These are phyloP conservation scores for Euspilapteryx auroguttella DNA, from an alignment of 2,888 invertebrate species.

Conservation along the genomic window DNA sequence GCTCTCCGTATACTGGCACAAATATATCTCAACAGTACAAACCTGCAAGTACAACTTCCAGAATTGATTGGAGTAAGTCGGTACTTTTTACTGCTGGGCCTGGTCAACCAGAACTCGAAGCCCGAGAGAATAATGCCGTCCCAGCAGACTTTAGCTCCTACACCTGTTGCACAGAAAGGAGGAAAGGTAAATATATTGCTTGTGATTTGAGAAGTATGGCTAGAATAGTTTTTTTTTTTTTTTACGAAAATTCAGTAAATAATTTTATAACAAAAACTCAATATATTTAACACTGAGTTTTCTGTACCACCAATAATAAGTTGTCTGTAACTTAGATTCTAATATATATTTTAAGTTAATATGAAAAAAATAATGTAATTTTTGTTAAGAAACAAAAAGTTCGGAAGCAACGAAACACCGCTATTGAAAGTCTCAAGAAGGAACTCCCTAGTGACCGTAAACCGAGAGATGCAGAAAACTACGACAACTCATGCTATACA, in stretches of 20 bases:
- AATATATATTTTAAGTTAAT: background rate
- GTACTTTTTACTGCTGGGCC: slow-evolving; percentile 56
- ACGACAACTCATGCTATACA: slow-evolving; percentile 35
- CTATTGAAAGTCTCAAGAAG: slow-evolving; percentile 43
- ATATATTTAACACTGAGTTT: slow-evolving; percentile 1
- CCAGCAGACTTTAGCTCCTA: slow-evolving; percentile 62
- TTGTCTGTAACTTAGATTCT: background rate
- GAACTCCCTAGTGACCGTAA: slow-evolving; percentile 45
- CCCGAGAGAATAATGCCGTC: slow-evolving; percentile 63
- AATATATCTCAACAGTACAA: slow-evolving; percentile 34
- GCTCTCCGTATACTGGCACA: slow-evolving; percentile 39
- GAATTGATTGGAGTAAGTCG: slow-evolving; percentile 62
- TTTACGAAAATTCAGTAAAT: no score
- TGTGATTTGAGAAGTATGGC: no score
- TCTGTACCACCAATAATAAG: background rate
- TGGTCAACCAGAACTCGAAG: slow-evolving; percentile 27
- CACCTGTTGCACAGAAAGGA: slow-evolving; percentile 51
- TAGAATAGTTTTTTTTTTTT: no score
- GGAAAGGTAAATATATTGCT: slow-evolving; percentile 65
- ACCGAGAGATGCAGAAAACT: slow-evolving; percentile 40
- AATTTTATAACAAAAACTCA: background rate
- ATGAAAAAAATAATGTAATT: background rate
- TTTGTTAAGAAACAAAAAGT: slow-evolving; percentile 43
- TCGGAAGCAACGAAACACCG: slow-evolving; percentile 47
- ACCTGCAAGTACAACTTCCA: slow-evolving; percentile 26